phyloP scores from a whole-genome alignment of 1,140 invertebrate genomes.

The Drosophila sp. region DNA sequence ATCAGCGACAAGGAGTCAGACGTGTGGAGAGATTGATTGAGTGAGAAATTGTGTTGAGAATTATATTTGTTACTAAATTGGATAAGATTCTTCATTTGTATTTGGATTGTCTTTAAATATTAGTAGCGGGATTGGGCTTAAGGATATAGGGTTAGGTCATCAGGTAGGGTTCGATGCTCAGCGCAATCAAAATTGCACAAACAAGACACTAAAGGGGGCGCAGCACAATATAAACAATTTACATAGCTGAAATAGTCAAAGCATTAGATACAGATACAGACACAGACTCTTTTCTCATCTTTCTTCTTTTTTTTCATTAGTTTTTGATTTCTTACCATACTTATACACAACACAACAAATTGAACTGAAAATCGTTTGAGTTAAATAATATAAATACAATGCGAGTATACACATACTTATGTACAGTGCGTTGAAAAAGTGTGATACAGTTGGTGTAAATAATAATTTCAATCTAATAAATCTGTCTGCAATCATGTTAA shows the following conservation, averaged over 20 bases:
- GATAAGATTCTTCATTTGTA: background rate
- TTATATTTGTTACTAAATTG: conserved; percentile 6
- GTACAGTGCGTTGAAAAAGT: conserved; percentile 23
- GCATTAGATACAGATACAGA: conserved; percentile 60
- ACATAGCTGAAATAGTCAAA: conserved; percentile 71
- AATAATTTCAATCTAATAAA: background rate
- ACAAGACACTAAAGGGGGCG: conserved; percentile 39
- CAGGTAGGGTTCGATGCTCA: background rate
- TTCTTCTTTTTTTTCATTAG: background rate
- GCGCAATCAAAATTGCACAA: conserved; percentile 43
- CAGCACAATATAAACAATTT: conserved; percentile 47
- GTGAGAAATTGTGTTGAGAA: conserved; percentile 44
- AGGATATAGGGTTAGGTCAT: background rate
- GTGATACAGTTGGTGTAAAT: background rate
- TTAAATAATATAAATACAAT: conserved; percentile 19
- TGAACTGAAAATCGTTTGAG: conserved; percentile 1
- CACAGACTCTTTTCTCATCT: conserved; percentile 22
- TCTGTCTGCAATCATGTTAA: conserved; percentile 11
- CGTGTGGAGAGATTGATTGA: conserved; percentile 33
- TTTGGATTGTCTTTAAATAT: background rate
- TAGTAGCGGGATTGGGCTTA: background rate
- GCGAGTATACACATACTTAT: conserved; percentile 21
- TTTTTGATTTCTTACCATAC: conserved; percentile 8
- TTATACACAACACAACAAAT: conserved; percentile 31
- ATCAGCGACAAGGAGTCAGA: background rate